Conservation (phyloP, 2,888 invertebrate species). For the Ctena decussata region DNA sequence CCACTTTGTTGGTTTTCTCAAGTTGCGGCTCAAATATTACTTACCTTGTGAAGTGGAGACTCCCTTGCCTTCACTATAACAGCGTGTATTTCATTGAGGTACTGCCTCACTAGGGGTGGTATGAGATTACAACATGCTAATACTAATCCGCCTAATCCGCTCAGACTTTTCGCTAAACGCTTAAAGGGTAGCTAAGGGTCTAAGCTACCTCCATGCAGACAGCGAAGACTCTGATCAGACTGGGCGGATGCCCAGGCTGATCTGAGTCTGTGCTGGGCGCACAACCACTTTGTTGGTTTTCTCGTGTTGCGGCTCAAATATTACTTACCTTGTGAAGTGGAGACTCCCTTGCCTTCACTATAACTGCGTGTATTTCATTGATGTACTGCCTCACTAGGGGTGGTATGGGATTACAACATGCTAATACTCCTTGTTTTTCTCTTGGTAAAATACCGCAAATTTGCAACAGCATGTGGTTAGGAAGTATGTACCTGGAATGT, state of each 20-base stretch:
- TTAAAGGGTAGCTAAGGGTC: too few species aligned
- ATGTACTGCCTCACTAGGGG: constrained; percentile 90
- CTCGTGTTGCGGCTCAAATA: too few species aligned
- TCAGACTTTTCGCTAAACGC: too few species aligned
- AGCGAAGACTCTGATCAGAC: too few species aligned
- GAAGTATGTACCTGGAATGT: constrained; percentile 93
- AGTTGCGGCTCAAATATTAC: too few species aligned
- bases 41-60: constrained; percentile 63
- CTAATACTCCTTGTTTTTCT: constrained; percentile 96
- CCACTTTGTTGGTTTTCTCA: too few species aligned
- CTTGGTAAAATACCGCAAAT: constrained; percentile 95
- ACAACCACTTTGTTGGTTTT: too few species aligned
- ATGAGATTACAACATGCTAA: too few species aligned
- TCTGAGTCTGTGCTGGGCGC: too few species aligned
- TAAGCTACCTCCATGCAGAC: too few species aligned
- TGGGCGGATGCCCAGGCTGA: too few species aligned
- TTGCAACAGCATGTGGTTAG: constrained; percentile 97
- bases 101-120: constrained; percentile 92
- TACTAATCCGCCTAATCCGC: too few species aligned
- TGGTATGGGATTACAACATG: constrained; percentile 97
- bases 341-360: constrained; percentile 89
- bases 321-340: constrained; percentile 63
- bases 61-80: constrained; percentile 90
- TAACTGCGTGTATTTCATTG: constrained; percentile 89
- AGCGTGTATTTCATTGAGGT: constrained; percentile 88